Base-by-base conservation (phyloP, 2,113 vertebrate species). In the Scartelaos histophorus region DNA sequence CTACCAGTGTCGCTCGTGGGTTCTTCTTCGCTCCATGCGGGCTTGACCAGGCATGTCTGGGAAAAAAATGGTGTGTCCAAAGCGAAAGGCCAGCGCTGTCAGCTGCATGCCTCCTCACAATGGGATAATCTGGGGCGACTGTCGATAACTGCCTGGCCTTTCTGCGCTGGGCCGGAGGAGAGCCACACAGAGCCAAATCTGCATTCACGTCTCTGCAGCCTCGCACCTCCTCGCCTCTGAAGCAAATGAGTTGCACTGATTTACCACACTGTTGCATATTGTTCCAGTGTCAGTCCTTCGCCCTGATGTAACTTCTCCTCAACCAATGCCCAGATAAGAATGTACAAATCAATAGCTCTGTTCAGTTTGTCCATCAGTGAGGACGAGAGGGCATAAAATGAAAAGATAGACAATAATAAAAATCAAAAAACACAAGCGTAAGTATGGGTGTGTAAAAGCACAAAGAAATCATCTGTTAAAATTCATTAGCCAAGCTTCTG, bases 391-490 rank as follows among this genome's bases (percentile, higher is more conserved):
- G 76, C 85, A 85, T 81, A 70, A 80, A 84, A 75, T 75, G 35
- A 69, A 43, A 78, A 81, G 58, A 71, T 61, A 66, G 75, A 67
- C 68, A 71, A 61, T 61, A 13, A 25, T 58, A n/a, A n/a, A n/a
- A 47, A 15, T 17, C 17, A 81, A 78, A 87, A 81, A 79, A 77
- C 79, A 82, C 78, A 82, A 71, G 78, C 78, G 73, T 69, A 70
- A 81, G 82, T 82, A 83, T 80, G 86, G 73, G 74, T 84, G 82
- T 88, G 85, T 86, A 87, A 90, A 91, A 86, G 85, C 87, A 87
- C 76, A 86, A 90, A 92, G 92, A 93, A 93, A 93, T 94, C 92
- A 92, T 91, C 92, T 91, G 93, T 93, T 94, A 92, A 93, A 92
- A 91, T 93, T 92, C 90, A 94, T 94, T 93, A 93, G 92, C 89